Base-by-base conservation (phyloP, 1,140 invertebrate genomes). In the Elymnias hypermnestra region DNA sequence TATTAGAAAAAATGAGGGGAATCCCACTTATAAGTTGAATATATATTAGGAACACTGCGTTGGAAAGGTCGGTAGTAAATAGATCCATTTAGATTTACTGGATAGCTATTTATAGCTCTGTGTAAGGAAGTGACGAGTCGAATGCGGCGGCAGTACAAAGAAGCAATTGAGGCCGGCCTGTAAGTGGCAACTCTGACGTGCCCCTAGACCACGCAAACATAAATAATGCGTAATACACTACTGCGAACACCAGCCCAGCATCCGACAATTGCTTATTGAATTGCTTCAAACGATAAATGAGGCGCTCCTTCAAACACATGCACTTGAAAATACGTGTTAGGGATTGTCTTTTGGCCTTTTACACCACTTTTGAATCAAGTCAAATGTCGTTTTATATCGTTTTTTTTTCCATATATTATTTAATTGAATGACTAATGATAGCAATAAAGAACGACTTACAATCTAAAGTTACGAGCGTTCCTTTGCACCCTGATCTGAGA, bases 161-260 rank as follows among this genome's bases (percentile, higher is more conserved):
- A 48, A 67, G 53, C 73, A 77, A 81, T 77, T 81, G 72, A 68
- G 61, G 49, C 41, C 51, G 55, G 51, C 69, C 62, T 69, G 71
- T 72, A 41, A 56, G 53, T 45, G 42, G 41, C 51, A 41, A 35
- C 36, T 21, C 47, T 58, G 29, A 50, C 43, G 41, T 47, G 28
- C 31, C 21, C 37, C 19, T 14, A 37, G 39, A 42, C 37, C 41
- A 56, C 31, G 43, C 37, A 46, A 28, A 35, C 48, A 54, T 51
- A 52, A 51, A 55, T 36, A 57, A 48, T 49, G 47, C 23, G 37
- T 44, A 44, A 51, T 44, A 51, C 48, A 26, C 44, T 40, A 51
- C 48, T 44, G 36, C 13, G 29, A 33, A 31, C 29, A 10, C 25
- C 31, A 44, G 25, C 35, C 3, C 40, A 42, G 41, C 41, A 44